A percentile compares a stretch with the other conserved stretches of the same genome.
Evolutionary conservation across 2,113 vertebrate species (phyloP).

Genomic region (Oryzias celebensis): DNA sequence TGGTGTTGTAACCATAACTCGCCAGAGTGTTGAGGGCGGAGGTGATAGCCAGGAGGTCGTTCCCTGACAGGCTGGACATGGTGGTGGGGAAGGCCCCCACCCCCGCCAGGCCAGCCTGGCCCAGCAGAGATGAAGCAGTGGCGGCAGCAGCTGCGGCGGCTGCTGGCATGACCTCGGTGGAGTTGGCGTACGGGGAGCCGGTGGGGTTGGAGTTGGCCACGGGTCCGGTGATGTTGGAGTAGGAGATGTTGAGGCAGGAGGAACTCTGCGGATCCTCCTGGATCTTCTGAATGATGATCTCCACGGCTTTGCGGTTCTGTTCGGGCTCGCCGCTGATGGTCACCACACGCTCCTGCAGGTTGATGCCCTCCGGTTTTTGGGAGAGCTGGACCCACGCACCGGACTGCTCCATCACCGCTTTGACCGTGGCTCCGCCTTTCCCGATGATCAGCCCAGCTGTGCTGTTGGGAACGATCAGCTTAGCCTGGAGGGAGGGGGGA

Average conservation of each 20-base stretch:
- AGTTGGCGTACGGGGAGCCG: slow-evolving; percentile 93
- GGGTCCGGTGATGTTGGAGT: slow-evolving; percentile 90
- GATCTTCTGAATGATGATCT: slow-evolving; percentile 94
- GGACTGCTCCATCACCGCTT: slow-evolving; percentile 93
- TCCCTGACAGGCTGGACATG: slow-evolving; percentile 89
- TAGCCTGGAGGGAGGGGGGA: slow-evolving; percentile 76
- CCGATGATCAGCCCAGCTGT: slow-evolving; percentile 93
- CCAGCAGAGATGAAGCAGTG: slow-evolving; percentile 85
- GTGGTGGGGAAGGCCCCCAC: slow-evolving; percentile 87
- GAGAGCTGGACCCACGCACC: slow-evolving; percentile 94
- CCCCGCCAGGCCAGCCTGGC: slow-evolving; percentile 83
- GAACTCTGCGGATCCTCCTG: slow-evolving; percentile 94
- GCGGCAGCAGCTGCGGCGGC: slow-evolving; percentile 81
- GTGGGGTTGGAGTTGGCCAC: slow-evolving; percentile 96
- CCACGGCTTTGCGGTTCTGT: slow-evolving; percentile 90
- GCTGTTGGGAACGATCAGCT: slow-evolving; percentile 93
- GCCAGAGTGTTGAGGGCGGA: slow-evolving; percentile 93
- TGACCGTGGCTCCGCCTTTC: slow-evolving; percentile 90
- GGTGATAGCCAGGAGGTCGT: slow-evolving; percentile 90
- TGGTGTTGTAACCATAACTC: slow-evolving; percentile 94
- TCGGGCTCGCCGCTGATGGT: slow-evolving; percentile 91
- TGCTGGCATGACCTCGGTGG: slow-evolving; percentile 84
- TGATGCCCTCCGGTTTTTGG: slow-evolving; percentile 92
- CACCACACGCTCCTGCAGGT: slow-evolving; percentile 92
- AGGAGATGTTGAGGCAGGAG: slow-evolving; percentile 94